Evolutionary conservation across 1,140 invertebrate genomes (phyloP).

Genomic region (Camponotus vicinus): DNA sequence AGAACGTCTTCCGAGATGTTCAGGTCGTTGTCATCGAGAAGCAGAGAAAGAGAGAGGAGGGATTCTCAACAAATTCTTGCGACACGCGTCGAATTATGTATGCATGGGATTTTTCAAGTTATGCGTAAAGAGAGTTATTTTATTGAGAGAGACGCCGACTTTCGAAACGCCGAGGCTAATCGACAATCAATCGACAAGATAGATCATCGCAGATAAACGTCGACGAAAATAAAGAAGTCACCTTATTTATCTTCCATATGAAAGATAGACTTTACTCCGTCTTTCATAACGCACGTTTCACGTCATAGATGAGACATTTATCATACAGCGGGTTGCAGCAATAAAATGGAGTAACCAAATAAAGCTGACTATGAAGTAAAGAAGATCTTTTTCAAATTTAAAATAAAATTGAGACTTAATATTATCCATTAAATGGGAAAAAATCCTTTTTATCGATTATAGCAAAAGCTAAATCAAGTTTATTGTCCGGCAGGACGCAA

Average conservation of each 20-base stretch:
- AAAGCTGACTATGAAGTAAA: not conserved
- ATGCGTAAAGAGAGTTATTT: constrained; percentile 7
- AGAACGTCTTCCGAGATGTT: not conserved
- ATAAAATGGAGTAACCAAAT: not conserved
- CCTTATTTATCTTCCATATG: not conserved
- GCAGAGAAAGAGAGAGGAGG: too few species aligned
- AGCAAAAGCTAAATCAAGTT: not conserved
- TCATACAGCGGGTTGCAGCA: not conserved
- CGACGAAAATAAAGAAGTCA: not conserved
- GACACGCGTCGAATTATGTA: not conserved
- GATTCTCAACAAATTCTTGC: not conserved
- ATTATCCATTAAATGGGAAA: not conserved
- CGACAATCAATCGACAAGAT: not conserved
- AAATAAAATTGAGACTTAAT: not conserved
- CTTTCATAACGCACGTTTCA: not conserved
- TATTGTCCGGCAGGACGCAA: constrained; percentile 55
- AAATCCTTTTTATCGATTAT: constrained; percentile 23
- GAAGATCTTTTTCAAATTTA: not conserved
- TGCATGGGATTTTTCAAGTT: not conserved
- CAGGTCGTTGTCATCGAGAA: not conserved
- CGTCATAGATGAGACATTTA: not conserved
- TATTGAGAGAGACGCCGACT: not conserved
- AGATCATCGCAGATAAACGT: not conserved
- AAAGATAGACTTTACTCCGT: not conserved
- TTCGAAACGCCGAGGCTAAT: constrained; percentile 1